Percentiles rank a stretch among this genome's conserved stretches.
Conservation (phyloP, 2,888 invertebrate genomes). For the Invenusta paracnida region DNA sequence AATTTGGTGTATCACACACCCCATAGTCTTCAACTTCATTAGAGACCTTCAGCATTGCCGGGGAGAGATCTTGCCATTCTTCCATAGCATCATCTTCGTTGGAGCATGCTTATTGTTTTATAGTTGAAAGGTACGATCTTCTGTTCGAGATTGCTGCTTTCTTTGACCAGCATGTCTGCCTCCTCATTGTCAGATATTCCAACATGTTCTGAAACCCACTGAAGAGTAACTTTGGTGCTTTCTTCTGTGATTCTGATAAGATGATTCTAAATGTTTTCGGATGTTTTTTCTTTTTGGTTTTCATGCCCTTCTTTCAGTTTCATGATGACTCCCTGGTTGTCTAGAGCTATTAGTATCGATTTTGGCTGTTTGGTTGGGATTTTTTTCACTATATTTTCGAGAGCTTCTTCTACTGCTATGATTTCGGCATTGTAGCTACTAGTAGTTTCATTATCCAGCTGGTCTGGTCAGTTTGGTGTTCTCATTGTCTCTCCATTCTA, state of each 20-base stretch:
- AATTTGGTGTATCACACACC: too few species aligned
- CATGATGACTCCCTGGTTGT: constrained; percentile 26
- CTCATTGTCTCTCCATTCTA: constrained; percentile 1
- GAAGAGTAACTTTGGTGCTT: constrained; percentile 49
- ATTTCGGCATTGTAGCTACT: constrained; percentile 11
- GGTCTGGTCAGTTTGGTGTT: constrained; percentile 7
- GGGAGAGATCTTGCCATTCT: too few species aligned
- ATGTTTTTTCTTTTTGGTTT: constrained; percentile 14
- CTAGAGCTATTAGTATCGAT: constrained; percentile 7
- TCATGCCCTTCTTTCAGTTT: constrained; percentile 23
- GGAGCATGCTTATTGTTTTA: constrained; percentile 21
- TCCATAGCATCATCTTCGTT: too few species aligned
- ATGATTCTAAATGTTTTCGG: not conserved
- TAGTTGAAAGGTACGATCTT: not conserved
- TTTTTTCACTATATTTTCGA: not conserved
- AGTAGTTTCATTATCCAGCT: not conserved
- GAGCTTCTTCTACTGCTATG: constrained; percentile 1
- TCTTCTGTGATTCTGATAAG: constrained; percentile 4
- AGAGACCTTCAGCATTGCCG: too few species aligned
- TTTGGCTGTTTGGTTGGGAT: constrained; percentile 17
- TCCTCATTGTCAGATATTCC: not conserved
- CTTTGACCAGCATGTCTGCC: constrained; percentile 6
- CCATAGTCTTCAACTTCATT: too few species aligned
- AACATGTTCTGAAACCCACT: not conserved
- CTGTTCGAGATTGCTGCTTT: not conserved